phyloP scores from a whole-genome alignment of 2,888 invertebrate genomes.

The Caenorhabditis afra region DNA sequence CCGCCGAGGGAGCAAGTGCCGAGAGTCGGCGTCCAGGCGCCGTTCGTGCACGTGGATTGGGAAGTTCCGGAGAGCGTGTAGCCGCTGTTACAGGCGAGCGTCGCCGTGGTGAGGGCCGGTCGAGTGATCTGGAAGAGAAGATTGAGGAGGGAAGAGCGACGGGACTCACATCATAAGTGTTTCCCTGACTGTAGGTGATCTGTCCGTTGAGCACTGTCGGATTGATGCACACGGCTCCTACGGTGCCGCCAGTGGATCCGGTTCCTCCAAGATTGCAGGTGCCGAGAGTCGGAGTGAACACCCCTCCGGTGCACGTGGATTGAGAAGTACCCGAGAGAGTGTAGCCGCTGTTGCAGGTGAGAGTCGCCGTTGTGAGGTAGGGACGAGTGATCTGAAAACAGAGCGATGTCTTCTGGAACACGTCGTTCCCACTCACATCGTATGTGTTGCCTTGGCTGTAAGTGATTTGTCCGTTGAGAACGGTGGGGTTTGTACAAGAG shows the following conservation, averaged over 20 bases:
- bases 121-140: slow-evolving; percentile 9
- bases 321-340: slow-evolving; percentile 37
- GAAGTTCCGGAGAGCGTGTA: slow-evolving; percentile 46
- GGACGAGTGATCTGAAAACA: slow-evolving; percentile 23
- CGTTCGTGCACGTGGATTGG: slow-evolving; percentile 35
- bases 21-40: slow-evolving; percentile 46
- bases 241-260: neutral
- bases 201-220: slow-evolving; percentile 38
- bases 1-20: slow-evolving; percentile 45
- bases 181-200: slow-evolving; percentile 47
- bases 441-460: slow-evolving; percentile 25
- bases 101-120: slow-evolving; percentile 15
- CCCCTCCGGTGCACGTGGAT: slow-evolving; percentile 46
- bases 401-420: too few species aligned
- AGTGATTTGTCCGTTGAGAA: slow-evolving; percentile 23
- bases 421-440: slow-evolving; percentile 18
- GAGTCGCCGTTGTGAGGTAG: slow-evolving; percentile 60
- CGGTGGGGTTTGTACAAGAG: neutral
- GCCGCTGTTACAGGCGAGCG: slow-evolving; percentile 65
- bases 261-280: slow-evolving; percentile 40
- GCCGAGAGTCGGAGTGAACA: slow-evolving; percentile 57
- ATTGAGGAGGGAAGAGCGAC: too few species aligned
- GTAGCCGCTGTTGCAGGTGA: slow-evolving; percentile 67
- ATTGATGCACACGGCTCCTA: slow-evolving; percentile 28
- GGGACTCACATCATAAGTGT: slow-evolving; percentile 36